Base-by-base conservation (phyloP, 2,797 vertebrate species). In the Podargus strigoides region DNA sequence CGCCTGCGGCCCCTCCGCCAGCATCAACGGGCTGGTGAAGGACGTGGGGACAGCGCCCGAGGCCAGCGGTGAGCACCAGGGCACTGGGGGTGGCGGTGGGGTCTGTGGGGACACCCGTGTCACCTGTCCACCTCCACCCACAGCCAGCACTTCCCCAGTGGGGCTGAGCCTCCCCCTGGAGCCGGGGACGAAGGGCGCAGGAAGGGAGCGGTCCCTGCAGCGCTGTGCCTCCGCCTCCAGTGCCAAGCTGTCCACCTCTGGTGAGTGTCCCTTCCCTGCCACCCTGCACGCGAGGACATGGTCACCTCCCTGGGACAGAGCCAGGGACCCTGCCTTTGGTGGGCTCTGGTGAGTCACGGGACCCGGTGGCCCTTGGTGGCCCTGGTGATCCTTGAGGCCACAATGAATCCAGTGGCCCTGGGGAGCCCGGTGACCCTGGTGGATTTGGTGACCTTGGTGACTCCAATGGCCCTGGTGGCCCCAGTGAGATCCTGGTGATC, bases 11-110 rank as follows among this genome's bases (percentile, higher is more conserved):
- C 98, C 98, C 73, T 97, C 96, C 0, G 96, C 98, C 30, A 98
- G 99, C 82, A 98, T 99, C 83, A 99, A 99, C 2, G 99, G 99
- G 64, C 97, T 99, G 83, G 97, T 98, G 58, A 99, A 98, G 93
- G 99, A 99, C 47, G 97, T 94, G 92, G 93, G 98, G 23, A 97
- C 96, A 28, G 96, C 94, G 34, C 84, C 98, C 0, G 97, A 97
- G 94, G 96, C 97, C 5, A 97, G 98, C 63, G 97, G 98, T 98
- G 94, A 96, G 97, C 55, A 11, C 44, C 17, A 3, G 9, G 2
- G 44, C 32, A 30, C n/a, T 20, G 0, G 2, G 3, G 20, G n/a
- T 30, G 22, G 17, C 9, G 44, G 44, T 22, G 23, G 27, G 26
- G 49, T 28, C 32, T 1, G 3, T 7, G 30, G 30, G 15, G 19